Conservation (phyloP, 2,797 vertebrate species). For the Carduelis carduelis region DNA sequence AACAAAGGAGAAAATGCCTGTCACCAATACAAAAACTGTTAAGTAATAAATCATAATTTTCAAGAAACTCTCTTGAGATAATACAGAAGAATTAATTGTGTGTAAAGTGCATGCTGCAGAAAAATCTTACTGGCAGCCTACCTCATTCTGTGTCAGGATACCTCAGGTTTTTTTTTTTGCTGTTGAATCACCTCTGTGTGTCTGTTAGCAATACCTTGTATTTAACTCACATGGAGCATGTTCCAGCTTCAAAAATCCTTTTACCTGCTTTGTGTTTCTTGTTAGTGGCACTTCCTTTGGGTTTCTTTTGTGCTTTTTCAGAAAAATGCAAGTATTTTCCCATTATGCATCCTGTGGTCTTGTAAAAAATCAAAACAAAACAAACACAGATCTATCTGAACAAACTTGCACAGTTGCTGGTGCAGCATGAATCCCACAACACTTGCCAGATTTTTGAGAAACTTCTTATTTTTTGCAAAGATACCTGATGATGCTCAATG, state of each 20-base stretch:
- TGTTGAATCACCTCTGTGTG: neutral
- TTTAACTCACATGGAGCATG: neutral
- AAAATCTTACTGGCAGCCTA: neutral
- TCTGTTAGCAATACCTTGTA: accelerated
- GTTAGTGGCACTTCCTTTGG: neutral
- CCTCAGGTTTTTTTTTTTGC: neutral
- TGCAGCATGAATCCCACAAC: neutral
- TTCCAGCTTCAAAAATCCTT: neutral
- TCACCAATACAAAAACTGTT: neutral
- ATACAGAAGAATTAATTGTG: neutral
- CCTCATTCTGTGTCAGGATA: neutral
- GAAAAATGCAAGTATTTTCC: neutral
- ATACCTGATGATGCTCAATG: neutral
- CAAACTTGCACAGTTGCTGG: neutral
- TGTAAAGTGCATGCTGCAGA: neutral
- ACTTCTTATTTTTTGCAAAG: neutral
- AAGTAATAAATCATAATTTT: neutral
- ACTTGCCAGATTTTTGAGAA: neutral
- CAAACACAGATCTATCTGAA: neutral
- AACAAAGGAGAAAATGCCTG: neutral
- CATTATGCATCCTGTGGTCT: neutral
- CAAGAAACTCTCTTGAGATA: neutral
- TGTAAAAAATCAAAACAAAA: too few species aligned
- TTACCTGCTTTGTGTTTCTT: neutral
- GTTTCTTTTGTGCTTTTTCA: neutral